These are phyloP conservation scores for Drosophila orosa DNA, from an alignment of 1,140 invertebrate genomes.

Conservation along the genomic window DNA sequence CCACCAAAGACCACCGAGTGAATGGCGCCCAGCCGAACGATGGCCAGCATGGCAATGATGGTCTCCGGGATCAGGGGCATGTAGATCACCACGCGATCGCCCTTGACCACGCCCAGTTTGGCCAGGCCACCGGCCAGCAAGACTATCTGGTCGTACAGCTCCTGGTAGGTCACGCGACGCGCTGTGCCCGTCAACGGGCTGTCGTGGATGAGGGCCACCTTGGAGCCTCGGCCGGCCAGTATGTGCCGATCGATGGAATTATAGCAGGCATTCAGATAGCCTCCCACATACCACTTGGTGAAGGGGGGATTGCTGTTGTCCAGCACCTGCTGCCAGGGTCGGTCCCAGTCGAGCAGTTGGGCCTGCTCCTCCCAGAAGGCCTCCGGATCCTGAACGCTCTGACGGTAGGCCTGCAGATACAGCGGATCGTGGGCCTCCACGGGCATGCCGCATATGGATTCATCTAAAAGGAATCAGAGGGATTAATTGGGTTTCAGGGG, in stretches of 20 bases:
- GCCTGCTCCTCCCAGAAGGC: slow-evolving; percentile 94
- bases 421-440: slow-evolving; percentile 63
- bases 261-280: slow-evolving; percentile 96
- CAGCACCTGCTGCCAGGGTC: slow-evolving; percentile 91
- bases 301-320: slow-evolving; percentile 93
- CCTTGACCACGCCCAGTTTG: slow-evolving; percentile 89
- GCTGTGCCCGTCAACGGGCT: slow-evolving; percentile 92
- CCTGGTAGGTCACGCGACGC: slow-evolving; percentile 91
- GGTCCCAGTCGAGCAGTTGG: slow-evolving; percentile 90
- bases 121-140: slow-evolving; percentile 91
- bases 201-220: slow-evolving; percentile 94
- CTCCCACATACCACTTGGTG: slow-evolving; percentile 96
- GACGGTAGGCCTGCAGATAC: slow-evolving; percentile 88
- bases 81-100: slow-evolving; percentile 91
- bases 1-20: slow-evolving; percentile 96
- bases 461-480: slow-evolving; percentile 20
- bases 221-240: slow-evolving; percentile 89
- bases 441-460: slow-evolving; percentile 58
- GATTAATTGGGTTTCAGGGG: slow-evolving; percentile 5
- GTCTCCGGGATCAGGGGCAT: slow-evolving; percentile 96
- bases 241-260: slow-evolving; percentile 97
- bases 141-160: slow-evolving; percentile 92
- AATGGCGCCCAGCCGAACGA: slow-evolving; percentile 91
- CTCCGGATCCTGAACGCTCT: slow-evolving; percentile 91
- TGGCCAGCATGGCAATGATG: slow-evolving; percentile 93